A percentile compares a stretch with the other conserved stretches of the same genome.
These are phyloP conservation scores for Melanogrammus aeglefinus DNA, from an alignment of 2,797 vertebrate species.

Conservation along the genomic window DNA sequence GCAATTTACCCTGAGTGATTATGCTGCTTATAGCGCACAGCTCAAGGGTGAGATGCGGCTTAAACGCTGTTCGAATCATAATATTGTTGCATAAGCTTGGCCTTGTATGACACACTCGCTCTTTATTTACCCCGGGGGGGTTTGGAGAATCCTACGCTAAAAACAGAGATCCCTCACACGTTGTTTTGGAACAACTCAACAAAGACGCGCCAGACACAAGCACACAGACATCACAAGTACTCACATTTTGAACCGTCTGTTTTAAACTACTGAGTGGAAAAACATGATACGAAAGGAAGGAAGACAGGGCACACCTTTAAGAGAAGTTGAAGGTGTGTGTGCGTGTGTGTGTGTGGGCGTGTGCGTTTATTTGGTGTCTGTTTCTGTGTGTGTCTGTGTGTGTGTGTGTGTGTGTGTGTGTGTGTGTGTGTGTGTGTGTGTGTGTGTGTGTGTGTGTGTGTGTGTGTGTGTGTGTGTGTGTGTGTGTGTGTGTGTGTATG, in stretches of 20 bases:
- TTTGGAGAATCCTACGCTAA: conserved; percentile 18
- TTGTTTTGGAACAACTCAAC: conserved; percentile 10
- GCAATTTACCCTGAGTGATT: conserved; percentile 46
- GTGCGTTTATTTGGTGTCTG: too few relatives aligned
- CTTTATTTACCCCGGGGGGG: conserved; percentile 37
- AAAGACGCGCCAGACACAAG: not conserved
- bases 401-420: conserved; percentile 14
- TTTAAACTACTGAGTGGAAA: too few relatives aligned
- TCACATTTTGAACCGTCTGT: not conserved
- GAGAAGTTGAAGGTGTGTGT: too few relatives aligned
- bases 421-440: not conserved
- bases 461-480: too few relatives aligned
- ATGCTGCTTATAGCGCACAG: conserved; percentile 55
- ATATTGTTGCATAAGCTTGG: conserved; percentile 57
- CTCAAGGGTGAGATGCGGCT: conserved; percentile 56
- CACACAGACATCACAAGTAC: not conserved
- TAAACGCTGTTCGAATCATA: conserved; percentile 63
- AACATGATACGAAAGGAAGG: too few relatives aligned
- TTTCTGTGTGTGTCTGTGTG: too few relatives aligned
- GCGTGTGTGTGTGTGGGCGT: conserved; percentile 4
- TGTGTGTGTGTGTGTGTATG: too few relatives aligned
- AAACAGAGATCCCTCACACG: conserved; percentile 28
- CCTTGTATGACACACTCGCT: conserved; percentile 58
- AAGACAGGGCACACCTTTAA: too few relatives aligned
- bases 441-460: too few relatives aligned